phyloP scores from a whole-genome alignment of 2,888 invertebrate genomes.

The Anticlea derivata region DNA sequence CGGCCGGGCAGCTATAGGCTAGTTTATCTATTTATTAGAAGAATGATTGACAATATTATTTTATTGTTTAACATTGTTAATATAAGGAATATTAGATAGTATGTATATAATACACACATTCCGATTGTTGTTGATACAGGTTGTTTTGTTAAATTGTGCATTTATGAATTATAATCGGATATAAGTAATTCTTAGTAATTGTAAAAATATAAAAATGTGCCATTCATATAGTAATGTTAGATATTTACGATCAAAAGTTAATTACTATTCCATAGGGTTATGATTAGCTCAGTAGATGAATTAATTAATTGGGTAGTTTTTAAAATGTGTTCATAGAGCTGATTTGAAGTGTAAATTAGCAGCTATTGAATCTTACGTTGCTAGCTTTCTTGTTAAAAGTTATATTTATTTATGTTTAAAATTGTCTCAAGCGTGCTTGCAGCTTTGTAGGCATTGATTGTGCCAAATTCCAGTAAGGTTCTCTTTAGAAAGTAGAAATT shows the following conservation, averaged over 20 bases:
- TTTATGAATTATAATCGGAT: too few species aligned
- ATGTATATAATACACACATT: too few species aligned
- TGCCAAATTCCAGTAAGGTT: slow-evolving; percentile 11
- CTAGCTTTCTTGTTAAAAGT: neutral
- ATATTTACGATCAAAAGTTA: slow-evolving; percentile 4
- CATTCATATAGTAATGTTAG: slow-evolving; percentile 2
- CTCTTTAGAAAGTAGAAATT: neutral
- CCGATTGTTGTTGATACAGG: too few species aligned
- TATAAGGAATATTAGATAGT: too few species aligned
- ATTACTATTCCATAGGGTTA: slow-evolving; percentile 4
- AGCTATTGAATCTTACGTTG: neutral
- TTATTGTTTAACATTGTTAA: too few species aligned
- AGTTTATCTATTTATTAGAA: too few species aligned
- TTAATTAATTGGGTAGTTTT: neutral
- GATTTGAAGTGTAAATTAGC: neutral
- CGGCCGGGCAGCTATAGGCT: too few species aligned
- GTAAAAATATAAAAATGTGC: slow-evolving; percentile 5
- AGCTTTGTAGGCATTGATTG: neutral
- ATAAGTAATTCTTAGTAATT: neutral
- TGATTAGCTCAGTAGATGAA: neutral
- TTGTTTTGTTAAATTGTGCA: too few species aligned
- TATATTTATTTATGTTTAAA: too few species aligned
- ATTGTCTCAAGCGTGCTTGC: neutral
- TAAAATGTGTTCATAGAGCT: neutral
- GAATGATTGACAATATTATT: too few species aligned